Evolutionary conservation across 2,797 vertebrate genomes (phyloP).

Genomic region (Paratrypauchen microcephalus): DNA sequence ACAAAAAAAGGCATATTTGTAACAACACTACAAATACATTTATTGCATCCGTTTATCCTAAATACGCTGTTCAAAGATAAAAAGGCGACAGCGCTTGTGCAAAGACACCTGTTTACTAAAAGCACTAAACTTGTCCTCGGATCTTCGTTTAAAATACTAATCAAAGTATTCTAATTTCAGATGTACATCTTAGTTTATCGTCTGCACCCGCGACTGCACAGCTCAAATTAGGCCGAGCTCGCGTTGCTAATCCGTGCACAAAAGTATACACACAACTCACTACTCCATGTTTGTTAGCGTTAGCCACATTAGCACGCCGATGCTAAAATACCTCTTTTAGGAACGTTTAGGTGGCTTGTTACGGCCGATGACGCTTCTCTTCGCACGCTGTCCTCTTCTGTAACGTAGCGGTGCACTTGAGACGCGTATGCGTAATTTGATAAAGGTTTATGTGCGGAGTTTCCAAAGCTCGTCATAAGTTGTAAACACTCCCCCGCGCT

Average conservation of each 20-base stretch:
- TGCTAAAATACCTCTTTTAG: not conserved
- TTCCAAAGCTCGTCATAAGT: constrained; percentile 43
- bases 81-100: not conserved
- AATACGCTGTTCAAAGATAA: not conserved
- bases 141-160: not conserved
- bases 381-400: not conserved
- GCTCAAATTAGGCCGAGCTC: not conserved
- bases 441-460: constrained; percentile 6
- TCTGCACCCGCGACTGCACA: not conserved
- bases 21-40: not conserved
- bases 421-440: not conserved
- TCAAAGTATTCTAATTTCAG: not conserved
- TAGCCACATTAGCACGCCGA: not conserved
- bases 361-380: not conserved
- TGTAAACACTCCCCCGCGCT: constrained; percentile 56
- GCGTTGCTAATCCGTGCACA: not conserved
- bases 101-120: constrained; percentile 4
- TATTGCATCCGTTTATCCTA: not conserved
- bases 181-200: not conserved
- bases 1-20: not conserved
- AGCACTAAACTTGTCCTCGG: not conserved
- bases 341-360: not conserved
- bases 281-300: constrained; percentile 6
- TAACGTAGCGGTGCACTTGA: not conserved
- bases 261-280: not conserved